A percentile compares a stretch with the other conserved stretches of the same genome.
Conservation (phyloP, 1,140 invertebrate genomes). For the Trichonephila clavata region DNA sequence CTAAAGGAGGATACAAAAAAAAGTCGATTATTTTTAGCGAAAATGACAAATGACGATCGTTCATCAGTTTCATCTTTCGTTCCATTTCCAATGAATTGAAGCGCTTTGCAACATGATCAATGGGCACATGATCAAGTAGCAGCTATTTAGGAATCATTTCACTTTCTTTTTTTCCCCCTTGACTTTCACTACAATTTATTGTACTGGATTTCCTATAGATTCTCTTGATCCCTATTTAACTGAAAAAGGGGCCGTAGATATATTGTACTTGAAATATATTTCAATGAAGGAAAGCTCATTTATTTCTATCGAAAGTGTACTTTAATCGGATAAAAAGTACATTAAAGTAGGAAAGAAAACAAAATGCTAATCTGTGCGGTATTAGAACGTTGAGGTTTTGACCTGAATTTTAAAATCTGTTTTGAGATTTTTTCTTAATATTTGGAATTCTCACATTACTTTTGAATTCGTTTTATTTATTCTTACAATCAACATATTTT, state of each 20-base stretch:
- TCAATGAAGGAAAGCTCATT: too few relatives aligned
- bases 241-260: neutral
- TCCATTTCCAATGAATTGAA: constrained; percentile 68
- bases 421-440: too few relatives aligned
- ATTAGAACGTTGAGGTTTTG: too few relatives aligned
- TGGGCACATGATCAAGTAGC: constrained; percentile 67
- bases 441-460: too few relatives aligned
- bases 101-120: constrained; percentile 70
- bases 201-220: constrained; percentile 17
- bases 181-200: constrained; percentile 45
- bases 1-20: constrained; percentile 36
- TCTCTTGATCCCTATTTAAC: constrained; percentile 16
- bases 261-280: neutral
- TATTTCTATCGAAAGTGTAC: too few relatives aligned
- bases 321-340: too few relatives aligned
- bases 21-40: constrained; percentile 71
- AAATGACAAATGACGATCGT: constrained; percentile 66
- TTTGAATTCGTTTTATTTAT: too few relatives aligned
- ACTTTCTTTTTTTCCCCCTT: constrained; percentile 58
- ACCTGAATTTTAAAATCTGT: too few relatives aligned
- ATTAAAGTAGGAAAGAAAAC: too few relatives aligned
- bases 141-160: constrained; percentile 73
- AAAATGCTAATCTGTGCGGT: too few relatives aligned
- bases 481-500: too few relatives aligned
- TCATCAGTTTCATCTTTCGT: constrained; percentile 71